These are phyloP conservation scores for Sylvilagus floridanus DNA, from an alignment of 2,797 vertebrate genomes.

Conservation along the genomic window DNA sequence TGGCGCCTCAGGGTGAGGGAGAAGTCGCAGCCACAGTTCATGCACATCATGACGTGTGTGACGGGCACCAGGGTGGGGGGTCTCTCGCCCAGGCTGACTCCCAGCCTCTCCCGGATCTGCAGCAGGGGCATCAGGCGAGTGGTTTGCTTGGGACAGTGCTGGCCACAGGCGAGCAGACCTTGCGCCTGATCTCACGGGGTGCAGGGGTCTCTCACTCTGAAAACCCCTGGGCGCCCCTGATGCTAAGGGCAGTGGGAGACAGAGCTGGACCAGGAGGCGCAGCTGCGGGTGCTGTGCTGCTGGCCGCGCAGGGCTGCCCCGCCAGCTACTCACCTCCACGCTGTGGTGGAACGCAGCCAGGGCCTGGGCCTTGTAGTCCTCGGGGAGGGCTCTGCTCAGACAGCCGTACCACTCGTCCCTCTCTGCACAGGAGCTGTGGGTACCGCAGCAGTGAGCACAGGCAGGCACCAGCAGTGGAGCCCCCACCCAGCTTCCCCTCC, in stretches of 20 bases:
- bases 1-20: constrained; percentile 95
- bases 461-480: rapidly evolving
- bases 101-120: constrained; percentile 92
- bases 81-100: constrained; percentile 93
- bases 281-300: neutral
- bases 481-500: neutral
- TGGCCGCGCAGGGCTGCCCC: neutral
- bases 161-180: too few relatives aligned
- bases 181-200: neutral
- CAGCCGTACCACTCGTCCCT: constrained; percentile 97
- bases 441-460: neutral
- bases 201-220: neutral
- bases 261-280: neutral
- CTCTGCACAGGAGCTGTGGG: constrained; percentile 94
- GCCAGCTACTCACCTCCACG: constrained; percentile 86
- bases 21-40: constrained; percentile 98
- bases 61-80: constrained; percentile 95
- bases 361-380: constrained; percentile 87
- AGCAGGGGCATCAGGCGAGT: constrained; percentile 22
- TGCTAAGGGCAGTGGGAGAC: neutral
- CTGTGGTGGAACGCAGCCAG: constrained; percentile 87
- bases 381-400: constrained; percentile 91
- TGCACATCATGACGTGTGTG: constrained; percentile 97
- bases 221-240: neutral
- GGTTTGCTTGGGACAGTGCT: neutral